Base-by-base conservation (phyloP, 1,140 invertebrate genomes). In the Lucilia sericata region DNA sequence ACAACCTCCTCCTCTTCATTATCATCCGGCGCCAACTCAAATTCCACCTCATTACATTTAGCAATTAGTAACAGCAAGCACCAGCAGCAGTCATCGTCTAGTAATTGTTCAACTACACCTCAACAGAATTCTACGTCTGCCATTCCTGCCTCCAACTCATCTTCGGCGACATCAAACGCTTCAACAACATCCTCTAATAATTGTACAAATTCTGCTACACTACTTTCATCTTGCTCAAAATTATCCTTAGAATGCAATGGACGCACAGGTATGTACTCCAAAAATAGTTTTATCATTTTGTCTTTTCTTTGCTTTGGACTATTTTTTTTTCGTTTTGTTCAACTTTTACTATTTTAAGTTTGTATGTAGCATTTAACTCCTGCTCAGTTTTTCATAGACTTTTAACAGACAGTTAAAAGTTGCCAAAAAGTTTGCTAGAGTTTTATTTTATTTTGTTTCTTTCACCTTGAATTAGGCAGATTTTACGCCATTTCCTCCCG, bases 251-350 rank as follows among this genome's bases (percentile, higher is more conserved):
- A 91, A 86, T 91, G 89, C 86, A 91, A 88, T 87, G 89, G 89
- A 88, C 89, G 89, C 86, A 90, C 89, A 91, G 89, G 89, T 91
- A 91, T 88, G 89, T 89, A 89, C 88, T 89, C 88, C 87, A 87
- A 87, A 82, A 74, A 80, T 47, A 80, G 76, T 80, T 80, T 80
- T 80, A 14, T 13, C 8, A 80, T 49, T 19, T 80, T 80, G n/a
- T 49, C n/a, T 21, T 49, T 49, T n/a, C 12, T 80, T 49, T 78
- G 47, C 12, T 47, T 30, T 30, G 25, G 25, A 30, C 25, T 3
- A 30, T 30, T 30, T 30, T 30, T 30, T 30, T 30, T 30, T 30
- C 25, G 1, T 30, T 30, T 42, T 19, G 34, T 47, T n/a, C 17
- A 80, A 42, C 75, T 7, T n/a, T 17, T n/a, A n/a, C n/a, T 42